Base-by-base conservation (phyloP, 2,113 vertebrate genomes). In the Pandion haliaetus region DNA sequence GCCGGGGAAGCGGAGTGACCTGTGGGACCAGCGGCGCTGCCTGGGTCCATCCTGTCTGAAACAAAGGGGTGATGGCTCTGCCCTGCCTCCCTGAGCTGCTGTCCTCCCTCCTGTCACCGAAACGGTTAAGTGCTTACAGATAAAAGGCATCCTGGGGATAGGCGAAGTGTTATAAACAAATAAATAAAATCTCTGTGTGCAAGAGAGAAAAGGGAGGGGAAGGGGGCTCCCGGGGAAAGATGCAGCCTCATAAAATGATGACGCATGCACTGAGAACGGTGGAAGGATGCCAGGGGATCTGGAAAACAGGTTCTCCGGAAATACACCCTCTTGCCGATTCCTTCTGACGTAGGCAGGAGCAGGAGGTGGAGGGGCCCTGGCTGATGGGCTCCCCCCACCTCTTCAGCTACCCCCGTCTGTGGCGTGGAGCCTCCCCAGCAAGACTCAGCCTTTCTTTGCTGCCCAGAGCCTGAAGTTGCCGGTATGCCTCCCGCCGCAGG, bases 271-370 rank as follows among this genome's bases (percentile, higher is more conserved):
- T 2, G 44, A 49, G 69, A 88, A 88, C 31, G 1, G 57, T 92
- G 96, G 96, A 88, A 78, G 70, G 93, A 89, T 76, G 95, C 94
- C 94, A 96, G 57, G 82, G 88, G 91, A 87, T 92, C 95, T 97
- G 96, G 96, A 82, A 93, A 96, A 94, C 87, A 93, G 91, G 92
- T 97, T 94, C 87, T 82, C 45, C 17, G 49, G 50, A 80, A 73
- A 93, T 59, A 38, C 80, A 84, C 63, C 57, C 81, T 81, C 92
- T 52, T 2, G 88, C 57, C 2, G 29, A 45, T 38, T 88, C 61
- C 73, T 62, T 24, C 36, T 87, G 94, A 45, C 45, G 47, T 36
- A 6, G 55, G 52, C 34, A 18, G 38, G 73, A 36, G 58, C 42
- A 1, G 86, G 54, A 44, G 34, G 36, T 17, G 86, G 83, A 25